Evolutionary conservation across 1,140 invertebrate genomes (phyloP), one percentile per base, ranked within the genome.

Genomic region (Dendroctonus ponderosae): DNA sequence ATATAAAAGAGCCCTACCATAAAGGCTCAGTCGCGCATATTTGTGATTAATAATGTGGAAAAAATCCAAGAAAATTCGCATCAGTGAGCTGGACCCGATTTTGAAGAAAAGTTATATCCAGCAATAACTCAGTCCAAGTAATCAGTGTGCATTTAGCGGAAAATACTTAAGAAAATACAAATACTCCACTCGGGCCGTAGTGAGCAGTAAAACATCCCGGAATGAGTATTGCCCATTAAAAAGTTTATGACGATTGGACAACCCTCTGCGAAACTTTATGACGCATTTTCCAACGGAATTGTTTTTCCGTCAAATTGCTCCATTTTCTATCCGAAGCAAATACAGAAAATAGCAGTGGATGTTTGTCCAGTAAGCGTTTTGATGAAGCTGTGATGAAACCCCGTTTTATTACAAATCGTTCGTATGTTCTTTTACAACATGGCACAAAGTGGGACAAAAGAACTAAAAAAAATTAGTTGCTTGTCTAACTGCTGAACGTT

Each of bases 181-280:
- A 61, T 67, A 59, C 46, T 48, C 41, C 65, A 14, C 58, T 60
- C 42, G 48, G 65, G 43, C 51, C 57, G 40, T 66, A 65, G 67
- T 62, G 62, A 57, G 57, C 59, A 69, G 62, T 69, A 69, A 69
- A 69, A 69, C 54, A 61, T 61, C 53, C 26, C 46, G 67, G 56
- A 69, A 64, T 53, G 67, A 61, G 15, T 69, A 69, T 69, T 58
- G 58, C 57, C 67, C 67, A 66, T 69, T 60, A 69, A 69, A 65
- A 46, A 50, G 11, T 69, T 69, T 69, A 69, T 61, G 57, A 66
- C 67, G 62, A 69, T 69, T 62, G 67, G 67, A 69, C 67, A 69
- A 69, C 62, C 67, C 67, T 69, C 67, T 60, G 56, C 15, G 44
- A 60, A 66, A 51, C 54, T 67, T 60, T 69, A 61, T 48, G 56